Evolutionary conservation across 53 echinoderm and acorn worm species (phyloP).

Genomic region (Holothuria leucospilota): DNA sequence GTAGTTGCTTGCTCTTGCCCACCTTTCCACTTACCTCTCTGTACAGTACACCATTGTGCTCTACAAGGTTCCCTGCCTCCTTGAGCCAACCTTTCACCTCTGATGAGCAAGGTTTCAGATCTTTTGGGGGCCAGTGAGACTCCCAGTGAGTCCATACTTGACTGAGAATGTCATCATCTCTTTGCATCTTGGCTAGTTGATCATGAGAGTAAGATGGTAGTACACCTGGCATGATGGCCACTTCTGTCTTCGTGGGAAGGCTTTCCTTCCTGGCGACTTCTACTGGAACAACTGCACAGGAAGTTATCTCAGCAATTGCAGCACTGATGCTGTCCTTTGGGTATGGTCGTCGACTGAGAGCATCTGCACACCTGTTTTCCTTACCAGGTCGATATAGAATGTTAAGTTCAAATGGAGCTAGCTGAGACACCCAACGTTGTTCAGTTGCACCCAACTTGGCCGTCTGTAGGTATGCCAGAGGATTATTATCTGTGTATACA

Average conservation of each 20-base stretch:
- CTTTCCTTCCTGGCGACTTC: too few relatives aligned
- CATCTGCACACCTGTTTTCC: constrained; percentile 35
- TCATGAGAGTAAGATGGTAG: constrained; percentile 64
- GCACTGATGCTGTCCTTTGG: too few relatives aligned
- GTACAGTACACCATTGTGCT: constrained; percentile 56
- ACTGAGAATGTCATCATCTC: constrained; percentile 41
- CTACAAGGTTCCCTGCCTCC: constrained; percentile 25
- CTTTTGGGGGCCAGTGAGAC: constrained; percentile 47
- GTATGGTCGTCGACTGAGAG: constrained; percentile 31
- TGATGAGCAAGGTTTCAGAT: neutral
- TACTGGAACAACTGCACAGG: too few relatives aligned
- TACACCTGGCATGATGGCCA: neutral
- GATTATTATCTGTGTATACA: constrained; percentile 57
- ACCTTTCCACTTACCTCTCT: neutral
- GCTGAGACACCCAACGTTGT: constrained; percentile 49
- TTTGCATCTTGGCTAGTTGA: constrained; percentile 59
- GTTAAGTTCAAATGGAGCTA: constrained; percentile 1
- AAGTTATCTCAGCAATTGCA: neutral
- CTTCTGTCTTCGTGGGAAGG: neutral
- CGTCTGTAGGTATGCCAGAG: constrained; percentile 42
- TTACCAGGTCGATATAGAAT: constrained; percentile 1
- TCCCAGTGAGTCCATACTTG: constrained; percentile 41
- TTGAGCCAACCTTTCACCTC: constrained; percentile 49
- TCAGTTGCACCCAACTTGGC: constrained; percentile 45
- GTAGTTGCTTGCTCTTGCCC: neutral